phyloP scores from a whole-genome alignment of 2,888 invertebrate species.

The Campopleginae sp. region DNA sequence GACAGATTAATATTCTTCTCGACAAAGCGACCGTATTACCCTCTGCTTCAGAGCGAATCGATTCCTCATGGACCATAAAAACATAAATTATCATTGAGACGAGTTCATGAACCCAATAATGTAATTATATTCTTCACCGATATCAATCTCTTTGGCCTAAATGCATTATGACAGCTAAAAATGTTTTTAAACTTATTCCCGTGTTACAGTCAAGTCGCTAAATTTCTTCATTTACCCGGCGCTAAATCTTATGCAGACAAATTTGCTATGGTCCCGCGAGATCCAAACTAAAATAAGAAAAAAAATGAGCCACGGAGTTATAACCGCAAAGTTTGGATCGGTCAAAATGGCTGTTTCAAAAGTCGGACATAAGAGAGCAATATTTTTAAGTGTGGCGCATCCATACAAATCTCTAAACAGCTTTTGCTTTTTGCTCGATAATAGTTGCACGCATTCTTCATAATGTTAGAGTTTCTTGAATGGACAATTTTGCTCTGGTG shows the following conservation, averaged over 20 bases:
- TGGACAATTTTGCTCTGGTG: slow-evolving; percentile 45
- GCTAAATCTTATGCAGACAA: neutral
- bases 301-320: neutral
- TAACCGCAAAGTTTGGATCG: neutral
- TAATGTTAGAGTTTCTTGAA: slow-evolving; percentile 14
- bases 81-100: neutral
- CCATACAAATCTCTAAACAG: slow-evolving; percentile 59
- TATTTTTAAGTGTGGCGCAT: slow-evolving; percentile 13
- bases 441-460: slow-evolving; percentile 9
- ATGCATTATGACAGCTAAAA: neutral
- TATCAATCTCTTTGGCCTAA: neutral
- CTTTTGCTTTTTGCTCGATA: slow-evolving; percentile 40
- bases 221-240: no score
- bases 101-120: neutral
- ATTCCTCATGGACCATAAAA: slow-evolving; percentile 16
- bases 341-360: slow-evolving; percentile 64
- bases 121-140: neutral
- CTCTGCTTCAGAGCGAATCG: neutral
- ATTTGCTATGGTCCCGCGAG: neutral
- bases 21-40: slow-evolving; percentile 19
- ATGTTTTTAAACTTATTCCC: neutral
- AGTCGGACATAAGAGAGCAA: slow-evolving; percentile 7
- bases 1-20: slow-evolving; percentile 18
- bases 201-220: neutral
- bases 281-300: neutral